These are phyloP conservation scores for Phataginus tetradactyla DNA, from an alignment of 2,797 vertebrate genomes.

Conservation along the genomic window DNA sequence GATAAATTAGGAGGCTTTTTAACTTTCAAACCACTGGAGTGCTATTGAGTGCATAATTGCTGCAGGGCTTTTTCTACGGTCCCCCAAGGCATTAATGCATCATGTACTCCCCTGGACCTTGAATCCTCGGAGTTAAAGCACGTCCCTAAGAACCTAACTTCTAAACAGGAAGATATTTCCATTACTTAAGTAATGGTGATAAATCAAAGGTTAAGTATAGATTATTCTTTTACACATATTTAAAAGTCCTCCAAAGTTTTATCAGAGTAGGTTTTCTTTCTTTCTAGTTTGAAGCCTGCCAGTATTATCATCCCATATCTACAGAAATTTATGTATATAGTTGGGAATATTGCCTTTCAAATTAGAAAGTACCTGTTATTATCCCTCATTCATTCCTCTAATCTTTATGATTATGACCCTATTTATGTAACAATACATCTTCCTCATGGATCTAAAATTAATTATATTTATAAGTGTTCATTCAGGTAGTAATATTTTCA, in stretches of 20 bases:
- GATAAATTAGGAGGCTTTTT: constrained; percentile 62
- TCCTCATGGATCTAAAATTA: neutral
- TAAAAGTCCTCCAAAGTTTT: neutral
- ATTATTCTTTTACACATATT: neutral
- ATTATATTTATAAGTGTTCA: neutral
- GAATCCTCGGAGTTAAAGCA: neutral
- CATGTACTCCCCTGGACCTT: neutral
- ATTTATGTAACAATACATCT: neutral
- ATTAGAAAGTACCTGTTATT: neutral
- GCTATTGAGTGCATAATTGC: constrained; percentile 28
- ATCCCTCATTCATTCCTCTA: neutral
- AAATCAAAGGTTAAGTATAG: constrained; percentile 58
- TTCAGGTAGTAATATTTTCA: neutral
- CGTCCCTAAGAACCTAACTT: neutral
- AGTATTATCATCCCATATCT: neutral
- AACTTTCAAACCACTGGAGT: constrained; percentile 64
- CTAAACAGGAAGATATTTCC: constrained; percentile 1
- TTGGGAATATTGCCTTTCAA: neutral
- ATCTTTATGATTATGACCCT: neutral
- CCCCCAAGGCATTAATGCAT: neutral
- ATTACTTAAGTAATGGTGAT: neutral
- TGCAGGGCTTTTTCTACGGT: neutral
- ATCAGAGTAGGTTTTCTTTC: neutral
- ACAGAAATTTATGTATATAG: neutral
- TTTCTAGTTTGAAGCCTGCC: neutral